Evolutionary conservation across 2,113 vertebrate genomes (phyloP), one percentile per base, ranked within the genome.

Genomic region (Motacilla alba): DNA sequence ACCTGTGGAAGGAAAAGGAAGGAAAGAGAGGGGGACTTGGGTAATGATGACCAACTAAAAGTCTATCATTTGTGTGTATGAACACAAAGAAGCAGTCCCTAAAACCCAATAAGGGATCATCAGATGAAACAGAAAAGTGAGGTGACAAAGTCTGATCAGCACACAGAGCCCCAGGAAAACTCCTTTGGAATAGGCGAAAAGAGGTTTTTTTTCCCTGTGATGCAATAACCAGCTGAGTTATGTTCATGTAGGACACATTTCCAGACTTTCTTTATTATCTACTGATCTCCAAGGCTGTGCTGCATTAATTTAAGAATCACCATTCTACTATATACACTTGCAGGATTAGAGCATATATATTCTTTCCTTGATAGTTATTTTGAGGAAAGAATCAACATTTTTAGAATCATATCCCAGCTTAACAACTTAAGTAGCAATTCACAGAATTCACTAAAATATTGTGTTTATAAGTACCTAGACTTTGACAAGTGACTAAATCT

Each of bases 341-440:
- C 7, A 63, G 21, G 14, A 23, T 50, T 67, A 80, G 3, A 66
- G 6, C 5, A 77, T 18, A 43, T 77, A 24, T 49, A 35, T 43
- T 83, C 41, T 33, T 19, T 66, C 4, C 11, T 69, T 35, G 44
- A 23, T 22, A 37, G 28, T 66, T 70, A 47, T 90, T 95, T 94
- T 87, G 13, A 79, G 63, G 76, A 74, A 86, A 86, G 28, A 94
- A 75, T 76, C 33, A 33, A 76, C 30, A n/a, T 41, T 83, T 94
- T 95, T 77, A 86, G 79, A 91, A 47, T 56, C 59, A 77, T 67
- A 91, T 66, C n/a, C 26, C 46, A 87, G 13, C 20, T 79, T 86
- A 89, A 70, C 30, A 56, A 92, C 28, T 95, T 83, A 82, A 93
- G 37, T 72, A 95, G 59, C 15, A 90, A 50, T 73, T 91, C 11